Evolutionary conservation across 2,797 vertebrate species (phyloP).

Genomic region (Ataeniobius toweri): DNA sequence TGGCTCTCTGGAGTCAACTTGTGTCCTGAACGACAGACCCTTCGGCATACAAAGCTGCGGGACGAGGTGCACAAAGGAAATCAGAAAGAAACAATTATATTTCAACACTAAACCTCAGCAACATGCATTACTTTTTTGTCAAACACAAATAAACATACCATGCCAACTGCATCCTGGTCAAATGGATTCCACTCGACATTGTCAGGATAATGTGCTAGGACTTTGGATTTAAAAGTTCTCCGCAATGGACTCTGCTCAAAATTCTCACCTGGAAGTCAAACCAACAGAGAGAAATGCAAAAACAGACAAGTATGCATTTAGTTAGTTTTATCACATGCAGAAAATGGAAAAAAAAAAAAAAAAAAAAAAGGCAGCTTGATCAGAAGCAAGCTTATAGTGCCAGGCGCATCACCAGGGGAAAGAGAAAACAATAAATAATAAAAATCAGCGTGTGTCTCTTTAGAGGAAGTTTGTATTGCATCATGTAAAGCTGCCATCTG

Average conservation of each 20-base stretch:
- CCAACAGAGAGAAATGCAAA: constrained; percentile 30
- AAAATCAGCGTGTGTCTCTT: constrained; percentile 63
- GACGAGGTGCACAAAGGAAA: constrained; percentile 7
- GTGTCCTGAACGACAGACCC: constrained; percentile 85
- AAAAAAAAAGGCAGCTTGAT: constrained; percentile 29
- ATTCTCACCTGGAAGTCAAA: constrained; percentile 89
- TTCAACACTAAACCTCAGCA: not conserved
- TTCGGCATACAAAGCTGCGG: constrained; percentile 80
- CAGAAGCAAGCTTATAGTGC: constrained; percentile 61
- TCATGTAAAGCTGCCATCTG: constrained; percentile 75
- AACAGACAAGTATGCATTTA: constrained; percentile 26
- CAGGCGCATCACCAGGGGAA: constrained; percentile 61
- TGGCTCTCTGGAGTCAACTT: constrained; percentile 89
- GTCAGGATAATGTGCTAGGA: constrained; percentile 96
- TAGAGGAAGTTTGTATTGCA: constrained; percentile 69
- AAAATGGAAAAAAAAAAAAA: not conserved
- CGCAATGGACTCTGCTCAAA: constrained; percentile 98
- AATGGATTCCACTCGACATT: constrained; percentile 99
- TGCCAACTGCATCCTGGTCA: constrained; percentile 99
- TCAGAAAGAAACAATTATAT: constrained; percentile 17
- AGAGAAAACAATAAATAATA: constrained; percentile 26
- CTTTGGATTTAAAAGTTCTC: constrained; percentile 99
- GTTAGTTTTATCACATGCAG: constrained; percentile 4
- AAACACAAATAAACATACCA: constrained; percentile 80
- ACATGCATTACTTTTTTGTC: not conserved